phyloP scores from a whole-genome alignment of 2,113 vertebrate species.

The Chunga burmeisteri region DNA sequence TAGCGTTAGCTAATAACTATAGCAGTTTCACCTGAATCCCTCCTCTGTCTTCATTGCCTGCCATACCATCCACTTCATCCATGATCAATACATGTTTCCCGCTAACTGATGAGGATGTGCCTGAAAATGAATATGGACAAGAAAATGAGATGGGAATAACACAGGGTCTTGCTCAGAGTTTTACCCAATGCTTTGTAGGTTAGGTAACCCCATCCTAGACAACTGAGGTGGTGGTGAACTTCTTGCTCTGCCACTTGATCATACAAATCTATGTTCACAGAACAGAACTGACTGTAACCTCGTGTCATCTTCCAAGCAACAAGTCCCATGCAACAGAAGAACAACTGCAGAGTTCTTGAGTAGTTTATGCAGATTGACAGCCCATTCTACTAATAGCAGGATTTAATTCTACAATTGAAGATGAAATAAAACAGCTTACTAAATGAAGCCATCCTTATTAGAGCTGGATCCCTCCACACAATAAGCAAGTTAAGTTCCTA shows the following conservation, averaged over 20 bases:
- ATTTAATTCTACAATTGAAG: not conserved
- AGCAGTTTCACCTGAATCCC: constrained; percentile 88
- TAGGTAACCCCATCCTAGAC: not conserved
- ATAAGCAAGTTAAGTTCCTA: not conserved
- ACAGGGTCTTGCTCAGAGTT: not conserved
- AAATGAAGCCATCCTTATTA: not conserved
- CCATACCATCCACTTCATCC: constrained; percentile 99
- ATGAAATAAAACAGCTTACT: not conserved
- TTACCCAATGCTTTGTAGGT: not conserved
- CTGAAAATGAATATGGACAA: constrained; percentile 70
- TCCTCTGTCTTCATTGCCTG: constrained; percentile 94
- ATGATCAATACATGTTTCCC: constrained; percentile 91
- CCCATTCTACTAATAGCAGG: not conserved
- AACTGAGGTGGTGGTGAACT: not conserved
- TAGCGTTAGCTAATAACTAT: not conserved
- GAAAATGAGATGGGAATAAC: constrained; percentile 32
- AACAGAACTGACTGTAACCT: not conserved
- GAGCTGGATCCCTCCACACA: accelerated
- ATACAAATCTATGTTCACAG: not conserved
- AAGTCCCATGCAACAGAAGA: not conserved
- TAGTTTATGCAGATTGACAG: not conserved
- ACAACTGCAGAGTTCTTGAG: not conserved
- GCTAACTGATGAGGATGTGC: constrained; percentile 80
- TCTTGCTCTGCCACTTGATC: not conserved
- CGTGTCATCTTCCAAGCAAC: not conserved